Evolutionary conservation across 2,113 vertebrate species (phyloP), one percentile per base, ranked within the genome.

Genomic region (Laterallus jamaicensis): DNA sequence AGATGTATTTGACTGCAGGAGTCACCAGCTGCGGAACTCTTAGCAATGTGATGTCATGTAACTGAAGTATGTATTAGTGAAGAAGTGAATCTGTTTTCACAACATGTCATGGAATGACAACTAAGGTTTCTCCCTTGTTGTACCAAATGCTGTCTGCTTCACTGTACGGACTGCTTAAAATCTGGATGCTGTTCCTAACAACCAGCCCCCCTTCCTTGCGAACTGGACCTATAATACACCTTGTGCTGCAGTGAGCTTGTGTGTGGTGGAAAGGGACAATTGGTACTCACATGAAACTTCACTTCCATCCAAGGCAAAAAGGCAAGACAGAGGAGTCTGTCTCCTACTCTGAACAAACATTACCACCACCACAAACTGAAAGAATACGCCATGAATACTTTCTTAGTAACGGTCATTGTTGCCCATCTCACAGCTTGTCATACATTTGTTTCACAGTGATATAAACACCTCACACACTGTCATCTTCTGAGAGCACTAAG

Each of bases 391-490:
- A 62, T 28, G 55, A 94, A 74, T 70, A 39, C 18, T 66, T 83
- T 9, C 37, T 26, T 62, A 81, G 25, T 7, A 15, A 77, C 6
- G 24, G 8, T 89, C 39, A 42, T 39, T 63, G 44, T 3, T 77
- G 25, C 37, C 39, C 44, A 40, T 66, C 62, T 86, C 26, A 47
- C 52, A 79, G 26, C 28, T 75, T 95, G 56, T 25, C 22, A 60
- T 50, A 69, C 13, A 28, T 58, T 81, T 82, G 28, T 68, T 75
- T 78, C 69, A 40, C 31, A 55, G 32, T 60, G 22, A 77, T 28
- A 67, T 9, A 49, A 81, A 56, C 35, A 78, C 26, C n/a, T 66
- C 55, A 13, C 1, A 0, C 32, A 68, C 5, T 0, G 0, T 32
- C 21, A 62, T 44, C 22, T 42, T 16, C 35, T 49, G 44, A 28